These are phyloP conservation scores for Halcyon smyrnensis DNA, from an alignment of 2,797 vertebrate genomes.

Conservation along the genomic window DNA sequence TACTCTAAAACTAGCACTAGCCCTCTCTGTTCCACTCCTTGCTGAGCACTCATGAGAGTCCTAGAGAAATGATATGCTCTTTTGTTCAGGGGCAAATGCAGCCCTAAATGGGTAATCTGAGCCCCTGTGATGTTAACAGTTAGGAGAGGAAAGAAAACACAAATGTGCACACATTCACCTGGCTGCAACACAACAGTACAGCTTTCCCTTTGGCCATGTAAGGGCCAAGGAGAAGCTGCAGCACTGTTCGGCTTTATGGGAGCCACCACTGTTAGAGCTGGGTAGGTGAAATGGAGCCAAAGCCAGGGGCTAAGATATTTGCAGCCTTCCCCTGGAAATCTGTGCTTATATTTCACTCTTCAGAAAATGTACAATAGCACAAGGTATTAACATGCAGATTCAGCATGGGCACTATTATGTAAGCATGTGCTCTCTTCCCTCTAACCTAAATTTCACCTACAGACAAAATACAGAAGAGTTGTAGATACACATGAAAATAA, in stretches of 20 bases:
- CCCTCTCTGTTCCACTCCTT: not conserved
- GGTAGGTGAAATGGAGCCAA: not conserved
- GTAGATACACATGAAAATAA: not conserved
- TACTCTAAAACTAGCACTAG: not conserved
- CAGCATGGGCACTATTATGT: not conserved
- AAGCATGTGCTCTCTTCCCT: not conserved
- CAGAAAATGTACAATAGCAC: not conserved
- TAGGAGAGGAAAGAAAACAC: not conserved
- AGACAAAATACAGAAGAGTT: not conserved
- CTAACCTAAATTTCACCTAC: conserved; percentile 2
- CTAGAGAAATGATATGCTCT: not conserved
- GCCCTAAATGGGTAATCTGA: not conserved
- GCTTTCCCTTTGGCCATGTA: not conserved
- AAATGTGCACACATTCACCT: not conserved
- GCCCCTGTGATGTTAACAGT: not conserved
- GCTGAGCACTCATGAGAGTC: not conserved
- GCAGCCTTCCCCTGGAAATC: not conserved
- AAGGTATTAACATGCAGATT: not conserved
- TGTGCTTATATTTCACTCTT: not conserved
- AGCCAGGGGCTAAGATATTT: not conserved
- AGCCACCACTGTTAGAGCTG: not conserved
- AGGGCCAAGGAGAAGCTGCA: not conserved
- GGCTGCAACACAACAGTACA: not conserved
- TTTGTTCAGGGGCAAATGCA: not conserved
- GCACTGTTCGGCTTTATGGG: not conserved